phyloP scores from a whole-genome alignment of 2,797 vertebrate species.

The Semaprochilodus insignis region DNA sequence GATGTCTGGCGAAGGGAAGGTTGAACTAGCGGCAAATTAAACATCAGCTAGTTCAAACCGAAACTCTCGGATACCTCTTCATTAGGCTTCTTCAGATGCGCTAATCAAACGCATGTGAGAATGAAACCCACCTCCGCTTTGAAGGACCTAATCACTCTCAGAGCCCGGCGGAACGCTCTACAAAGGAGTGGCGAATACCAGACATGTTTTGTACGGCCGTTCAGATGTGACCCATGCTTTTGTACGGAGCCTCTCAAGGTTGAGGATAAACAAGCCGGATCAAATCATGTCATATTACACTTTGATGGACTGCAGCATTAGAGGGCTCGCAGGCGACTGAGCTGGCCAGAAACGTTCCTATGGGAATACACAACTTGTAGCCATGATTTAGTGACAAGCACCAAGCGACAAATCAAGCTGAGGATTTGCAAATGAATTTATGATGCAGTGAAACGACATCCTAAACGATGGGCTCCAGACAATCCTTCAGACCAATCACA shows the following conservation, averaged over 20 bases:
- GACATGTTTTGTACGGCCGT: background rate
- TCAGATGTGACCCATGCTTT: slow-evolving; percentile 23
- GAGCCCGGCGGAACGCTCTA: background rate
- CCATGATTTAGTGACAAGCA: too few species aligned
- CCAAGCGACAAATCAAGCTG: too few species aligned
- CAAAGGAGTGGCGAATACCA: background rate
- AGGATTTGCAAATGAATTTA: too few species aligned
- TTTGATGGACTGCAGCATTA: too few species aligned
- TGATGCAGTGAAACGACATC: too few species aligned
- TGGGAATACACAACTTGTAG: too few species aligned
- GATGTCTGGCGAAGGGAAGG: slow-evolving; percentile 24
- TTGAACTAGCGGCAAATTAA: slow-evolving; percentile 28
- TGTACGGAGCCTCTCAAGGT: slow-evolving; percentile 40
- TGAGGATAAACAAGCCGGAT: too few species aligned
- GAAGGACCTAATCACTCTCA: slow-evolving; percentile 20
- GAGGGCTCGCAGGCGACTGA: too few species aligned
- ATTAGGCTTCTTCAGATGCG: slow-evolving; percentile 58
- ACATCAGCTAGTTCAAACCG: slow-evolving; percentile 14
- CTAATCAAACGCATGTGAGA: slow-evolving; percentile 54
- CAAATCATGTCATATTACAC: too few species aligned
- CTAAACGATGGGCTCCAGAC: too few species aligned
- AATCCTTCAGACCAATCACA: too few species aligned
- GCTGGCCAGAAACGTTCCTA: too few species aligned
- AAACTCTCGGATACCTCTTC: slow-evolving; percentile 22
- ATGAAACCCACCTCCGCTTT: slow-evolving; percentile 35